phyloP scores from a whole-genome alignment of 2,797 vertebrate genomes.

The Enteromius anoplus region DNA sequence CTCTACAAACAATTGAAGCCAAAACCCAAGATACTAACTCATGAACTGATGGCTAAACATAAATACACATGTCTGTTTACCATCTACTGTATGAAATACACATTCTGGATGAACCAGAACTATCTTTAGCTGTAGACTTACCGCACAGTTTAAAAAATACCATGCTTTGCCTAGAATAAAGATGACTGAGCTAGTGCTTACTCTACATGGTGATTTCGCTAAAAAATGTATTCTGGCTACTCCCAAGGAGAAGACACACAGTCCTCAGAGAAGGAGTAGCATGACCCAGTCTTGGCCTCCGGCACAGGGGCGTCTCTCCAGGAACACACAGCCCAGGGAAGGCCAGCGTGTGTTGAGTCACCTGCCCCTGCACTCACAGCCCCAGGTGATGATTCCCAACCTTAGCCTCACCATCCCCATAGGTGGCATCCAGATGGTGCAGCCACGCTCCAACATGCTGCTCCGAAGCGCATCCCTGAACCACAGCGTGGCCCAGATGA shows the following conservation, averaged over 20 bases:
- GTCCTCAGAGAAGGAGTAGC: constrained; percentile 47
- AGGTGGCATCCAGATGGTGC: constrained; percentile 90
- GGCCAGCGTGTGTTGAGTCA: constrained; percentile 87
- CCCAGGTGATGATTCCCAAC: constrained; percentile 68
- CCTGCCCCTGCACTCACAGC: constrained; percentile 93
- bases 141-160: constrained; percentile 35
- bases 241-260: constrained; percentile 53
- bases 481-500: constrained; percentile 38
- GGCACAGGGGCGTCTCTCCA: constrained; percentile 50
- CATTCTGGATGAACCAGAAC: constrained; percentile 54
- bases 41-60: constrained; percentile 68
- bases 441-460: constrained; percentile 76
- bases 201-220: constrained; percentile 28
- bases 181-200: constrained; percentile 21
- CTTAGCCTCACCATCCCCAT: constrained; percentile 85
- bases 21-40: constrained; percentile 60
- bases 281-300: constrained; percentile 29
- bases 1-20: constrained; percentile 67
- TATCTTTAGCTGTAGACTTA: constrained; percentile 60
- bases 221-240: constrained; percentile 40
- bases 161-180: constrained; percentile 35
- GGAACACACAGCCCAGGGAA: constrained; percentile 59
- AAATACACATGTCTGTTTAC: constrained; percentile 73
- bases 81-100: constrained; percentile 66
- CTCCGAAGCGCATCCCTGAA: constrained; percentile 66